Evolutionary conservation across 1,140 invertebrate genomes (phyloP).

Genomic region (Druon quercuslanigerum): DNA sequence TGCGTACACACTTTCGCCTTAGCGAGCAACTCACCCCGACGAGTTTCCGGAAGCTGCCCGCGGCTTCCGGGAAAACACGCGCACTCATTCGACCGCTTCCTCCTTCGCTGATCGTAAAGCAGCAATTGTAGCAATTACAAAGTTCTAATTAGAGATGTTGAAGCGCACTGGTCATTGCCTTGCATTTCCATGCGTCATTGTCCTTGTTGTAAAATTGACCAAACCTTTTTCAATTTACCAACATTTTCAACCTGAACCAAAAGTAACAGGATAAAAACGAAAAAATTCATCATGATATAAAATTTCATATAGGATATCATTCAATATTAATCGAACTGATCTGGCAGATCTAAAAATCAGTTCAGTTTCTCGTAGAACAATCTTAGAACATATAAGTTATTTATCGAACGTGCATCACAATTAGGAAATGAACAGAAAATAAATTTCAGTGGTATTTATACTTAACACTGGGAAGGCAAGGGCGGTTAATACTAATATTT

Average conservation of each 20-base stretch:
- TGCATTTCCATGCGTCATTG: constrained; percentile 29
- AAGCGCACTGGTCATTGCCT: constrained; percentile 30
- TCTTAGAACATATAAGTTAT: too few relatives aligned
- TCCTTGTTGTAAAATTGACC: constrained; percentile 6
- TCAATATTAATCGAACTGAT: too few relatives aligned
- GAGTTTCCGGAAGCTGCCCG: constrained; percentile 48
- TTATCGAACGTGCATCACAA: too few relatives aligned
- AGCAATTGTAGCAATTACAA: neutral
- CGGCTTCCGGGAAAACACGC: constrained; percentile 52
- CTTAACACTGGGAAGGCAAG: neutral
- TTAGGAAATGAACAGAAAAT: neutral
- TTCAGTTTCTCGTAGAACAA: too few relatives aligned
- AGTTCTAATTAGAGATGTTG: too few relatives aligned
- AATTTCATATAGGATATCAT: too few relatives aligned
- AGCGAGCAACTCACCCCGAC: constrained; percentile 29
- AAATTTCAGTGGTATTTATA: neutral
- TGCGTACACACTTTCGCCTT: constrained; percentile 7
- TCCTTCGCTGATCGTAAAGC: constrained; percentile 36
- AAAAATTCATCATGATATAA: too few relatives aligned
- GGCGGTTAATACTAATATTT: neutral
- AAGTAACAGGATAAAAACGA: too few relatives aligned
- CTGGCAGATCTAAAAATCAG: too few relatives aligned
- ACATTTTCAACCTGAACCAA: too few relatives aligned
- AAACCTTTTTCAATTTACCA: too few relatives aligned
- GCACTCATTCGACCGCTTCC: constrained; percentile 41